Evolutionary conservation across 2,113 vertebrate species (phyloP).

Genomic region (Girardinichthys multiradiatus): DNA sequence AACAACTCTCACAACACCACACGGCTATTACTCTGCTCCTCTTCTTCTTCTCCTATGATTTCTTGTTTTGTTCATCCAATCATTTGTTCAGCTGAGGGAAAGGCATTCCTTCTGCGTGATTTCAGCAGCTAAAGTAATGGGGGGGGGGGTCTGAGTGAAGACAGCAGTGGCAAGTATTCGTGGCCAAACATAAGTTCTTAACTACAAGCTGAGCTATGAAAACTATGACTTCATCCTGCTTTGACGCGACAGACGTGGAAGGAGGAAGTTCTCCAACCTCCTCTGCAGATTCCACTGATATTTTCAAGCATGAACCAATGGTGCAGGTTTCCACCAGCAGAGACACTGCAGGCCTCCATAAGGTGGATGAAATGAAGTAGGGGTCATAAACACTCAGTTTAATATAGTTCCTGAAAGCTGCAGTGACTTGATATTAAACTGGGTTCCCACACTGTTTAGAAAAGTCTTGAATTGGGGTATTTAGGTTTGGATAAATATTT

Average conservation of each 20-base stretch:
- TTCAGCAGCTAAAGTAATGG: conserved; percentile 66
- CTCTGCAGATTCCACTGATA: conserved; percentile 36
- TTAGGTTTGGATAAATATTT: too few species aligned
- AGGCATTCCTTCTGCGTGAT: conserved; percentile 79
- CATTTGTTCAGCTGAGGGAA: conserved; percentile 70
- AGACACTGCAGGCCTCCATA: not conserved
- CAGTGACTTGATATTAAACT: not conserved
- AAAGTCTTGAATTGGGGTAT: not conserved
- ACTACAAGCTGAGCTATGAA: conserved; percentile 73
- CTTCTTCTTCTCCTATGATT: conserved; percentile 33
- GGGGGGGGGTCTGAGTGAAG: conserved; percentile 30
- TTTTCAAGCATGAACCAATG: conserved; percentile 34
- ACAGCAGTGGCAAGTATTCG: conserved; percentile 63
- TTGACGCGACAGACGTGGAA: conserved; percentile 60
- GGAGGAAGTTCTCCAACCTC: conserved; percentile 55
- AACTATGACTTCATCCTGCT: conserved; percentile 73
- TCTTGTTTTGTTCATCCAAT: conserved; percentile 51
- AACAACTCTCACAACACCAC: conserved; percentile 46
- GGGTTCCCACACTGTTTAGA: not conserved
- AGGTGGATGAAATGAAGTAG: not conserved
- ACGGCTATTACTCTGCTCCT: conserved; percentile 30
- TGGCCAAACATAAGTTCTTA: conserved; percentile 75
- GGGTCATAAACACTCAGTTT: not conserved
- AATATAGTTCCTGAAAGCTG: not conserved
- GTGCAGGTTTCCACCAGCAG: conserved; percentile 2